Conservation (phyloP, 2,797 vertebrate species). For the Pipistrellus pipistrellus region DNA sequence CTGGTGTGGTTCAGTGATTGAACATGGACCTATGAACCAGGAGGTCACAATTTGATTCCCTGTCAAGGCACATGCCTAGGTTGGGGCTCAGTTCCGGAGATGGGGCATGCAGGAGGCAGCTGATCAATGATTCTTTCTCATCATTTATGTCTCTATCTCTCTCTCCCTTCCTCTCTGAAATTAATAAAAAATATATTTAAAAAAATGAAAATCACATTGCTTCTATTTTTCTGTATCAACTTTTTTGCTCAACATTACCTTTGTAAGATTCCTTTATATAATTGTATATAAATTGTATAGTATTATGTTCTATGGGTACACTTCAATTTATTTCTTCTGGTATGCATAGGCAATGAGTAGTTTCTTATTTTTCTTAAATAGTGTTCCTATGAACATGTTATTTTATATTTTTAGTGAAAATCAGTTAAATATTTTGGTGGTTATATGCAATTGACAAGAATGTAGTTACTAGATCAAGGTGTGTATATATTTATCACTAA, state of each 20-base stretch:
- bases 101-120: no score
- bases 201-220: not conserved
- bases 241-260: not conserved
- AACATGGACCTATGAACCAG: no score
- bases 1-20: no score
- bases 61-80: no score
- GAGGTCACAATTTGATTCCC: no score
- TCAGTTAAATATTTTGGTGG: not conserved
- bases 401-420: not conserved
- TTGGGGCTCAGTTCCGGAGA: no score
- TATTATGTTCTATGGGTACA: not conserved
- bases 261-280: not conserved
- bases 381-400: not conserved
- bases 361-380: constrained; percentile 32
- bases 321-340: not conserved
- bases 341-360: not conserved
- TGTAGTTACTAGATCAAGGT: not conserved
- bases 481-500: not conserved
- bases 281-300: not conserved
- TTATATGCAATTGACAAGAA: not conserved
- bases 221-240: not conserved
- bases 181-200: no score
- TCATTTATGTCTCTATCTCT: no score
- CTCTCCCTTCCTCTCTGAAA: no score
- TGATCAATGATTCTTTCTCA: no score